Evolutionary conservation across 1,140 invertebrate genomes (phyloP), one percentile per base, ranked within the genome.

Genomic region (Ruditapes philippinarum): DNA sequence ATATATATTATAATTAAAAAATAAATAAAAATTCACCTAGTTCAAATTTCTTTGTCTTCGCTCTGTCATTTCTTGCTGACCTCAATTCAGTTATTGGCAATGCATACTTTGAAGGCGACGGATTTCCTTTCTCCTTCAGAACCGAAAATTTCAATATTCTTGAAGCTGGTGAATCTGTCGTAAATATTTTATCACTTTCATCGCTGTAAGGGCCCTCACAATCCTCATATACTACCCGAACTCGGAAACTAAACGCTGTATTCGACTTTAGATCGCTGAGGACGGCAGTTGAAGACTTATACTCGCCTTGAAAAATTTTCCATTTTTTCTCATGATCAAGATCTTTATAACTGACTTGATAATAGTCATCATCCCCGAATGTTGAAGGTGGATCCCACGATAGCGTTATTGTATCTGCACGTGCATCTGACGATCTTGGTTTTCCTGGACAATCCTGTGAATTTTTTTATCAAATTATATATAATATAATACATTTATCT

Each of bases 161-260:
- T n/a, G n/a, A 3, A 0, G 74, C 74, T 54, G 31, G n/a, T 12
- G 49, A 78, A 25, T 9, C 42, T 5, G 38, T 28, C 42, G 70
- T 74, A 14, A 28, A 4, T 25, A 74, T 49, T 25, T 40, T 36
- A 12, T 78, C 74, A 12, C 74, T 78, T 11, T 25, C n/a, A 54
- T 78, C 45, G 31, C 74, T 78, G 31, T 51, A 78, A 28, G 49
- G 74, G 28, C 74, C 74, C 28, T 78, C 74, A 17, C 42, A n/a
- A 12, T 54, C 74, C 22, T 78, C 45, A 45, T 36, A 51, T 33
- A 78, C 31, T 2, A 54, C 74, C 0, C 74, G n/a, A 4, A 78
- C 74, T 54, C 42, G 42, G 74, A 78, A 78, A 17, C 31, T 28
- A 31, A 51, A 78, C 3, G 19, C 28, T 25, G 28, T 78, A 11